Base-by-base conservation (phyloP, 2,888 invertebrate species). In the Acanthococcus lagerstroemiae region DNA sequence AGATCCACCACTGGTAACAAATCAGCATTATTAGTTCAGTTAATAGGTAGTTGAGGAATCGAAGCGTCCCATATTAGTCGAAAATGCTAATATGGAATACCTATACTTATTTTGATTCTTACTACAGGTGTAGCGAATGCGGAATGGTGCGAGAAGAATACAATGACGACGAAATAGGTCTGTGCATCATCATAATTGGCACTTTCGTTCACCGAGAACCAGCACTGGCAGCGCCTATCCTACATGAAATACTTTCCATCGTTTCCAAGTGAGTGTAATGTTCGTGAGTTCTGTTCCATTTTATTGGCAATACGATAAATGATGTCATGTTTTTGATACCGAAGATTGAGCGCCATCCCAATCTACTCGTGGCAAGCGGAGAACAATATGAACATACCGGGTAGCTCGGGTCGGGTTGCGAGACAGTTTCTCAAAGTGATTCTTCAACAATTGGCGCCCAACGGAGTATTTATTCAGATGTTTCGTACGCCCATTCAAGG, bases 151-250 rank as follows among this genome's bases (percentile, higher is more conserved):
- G 86, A 69, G 94, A 95, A 76, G 88, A 92, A 75, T 97, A 95
- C 77, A 94, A 92, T 69, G 97, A 99, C 75, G 97, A 99, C 75
- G 96, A 97, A 75, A 81, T 96, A 67, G 95, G 94, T 0, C 82
- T 97, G 65, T 88, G 95, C 73, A 90, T 99, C 72, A 90, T 96
- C 55, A 89, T 89, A 69, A 79, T 99, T 69, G 92, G 93, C 26
- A 96, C 97, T 0, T 96, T 95, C 76, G 91, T 99, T 69, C 95
- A 97, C 74, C 82, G 97, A 22, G 96, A 97, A 76, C 95, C 97
- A 0, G 85, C 88, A 1, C 81, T 91, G 71, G 96, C 97, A n/a
- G 96, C 97, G 2, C 90, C 92, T 0, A 81, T 95, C 73, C 78
- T 99, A 69, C 94, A 96, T 0, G 90, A 95, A 72, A 88, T 97